Evolutionary conservation across 1,140 invertebrate genomes (phyloP).

Genomic region (Solenopsis fugax): DNA sequence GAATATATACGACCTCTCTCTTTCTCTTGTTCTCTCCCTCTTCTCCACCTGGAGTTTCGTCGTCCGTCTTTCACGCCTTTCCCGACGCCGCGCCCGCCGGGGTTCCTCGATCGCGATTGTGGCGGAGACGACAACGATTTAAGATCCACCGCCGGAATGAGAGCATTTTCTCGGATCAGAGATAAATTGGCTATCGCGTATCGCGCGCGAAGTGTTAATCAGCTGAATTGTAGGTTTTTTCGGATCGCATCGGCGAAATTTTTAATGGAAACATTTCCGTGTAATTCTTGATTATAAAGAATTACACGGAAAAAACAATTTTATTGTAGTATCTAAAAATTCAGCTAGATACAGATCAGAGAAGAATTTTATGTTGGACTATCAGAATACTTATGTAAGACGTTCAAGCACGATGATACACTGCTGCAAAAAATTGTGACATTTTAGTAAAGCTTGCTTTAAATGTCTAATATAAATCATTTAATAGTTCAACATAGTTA

Average conservation of each 20-base stretch:
- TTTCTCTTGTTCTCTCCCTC: conserved; percentile 47
- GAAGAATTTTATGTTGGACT: too few relatives aligned
- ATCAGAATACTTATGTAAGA: too few relatives aligned
- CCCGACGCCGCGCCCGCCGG: background rate
- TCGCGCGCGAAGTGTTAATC: conserved; percentile 5
- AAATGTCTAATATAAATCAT: too few relatives aligned
- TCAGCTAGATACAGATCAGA: too few relatives aligned
- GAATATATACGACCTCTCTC: conserved; percentile 65
- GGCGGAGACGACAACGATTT: conserved; percentile 40
- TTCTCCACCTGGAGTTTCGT: background rate
- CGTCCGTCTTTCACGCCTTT: conserved; percentile 42
- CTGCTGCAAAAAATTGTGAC: too few relatives aligned
- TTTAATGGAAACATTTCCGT: background rate
- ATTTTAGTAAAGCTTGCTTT: too few relatives aligned
- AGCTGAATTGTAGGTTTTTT: background rate
- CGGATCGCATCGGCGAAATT: conserved; percentile 10
- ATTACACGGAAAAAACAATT: too few relatives aligned
- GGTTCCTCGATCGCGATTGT: conserved; percentile 46
- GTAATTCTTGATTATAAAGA: background rate
- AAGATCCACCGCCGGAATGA: conserved; percentile 2
- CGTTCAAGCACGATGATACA: too few relatives aligned
- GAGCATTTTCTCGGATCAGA: conserved; percentile 18
- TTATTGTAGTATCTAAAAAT: too few relatives aligned
- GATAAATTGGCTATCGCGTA: conserved; percentile 27
- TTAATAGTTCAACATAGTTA: too few relatives aligned